These are phyloP conservation scores for Astreopora myriophthalma DNA, from an alignment of 64 coral and sea anemone genomes.

Conservation along the genomic window DNA sequence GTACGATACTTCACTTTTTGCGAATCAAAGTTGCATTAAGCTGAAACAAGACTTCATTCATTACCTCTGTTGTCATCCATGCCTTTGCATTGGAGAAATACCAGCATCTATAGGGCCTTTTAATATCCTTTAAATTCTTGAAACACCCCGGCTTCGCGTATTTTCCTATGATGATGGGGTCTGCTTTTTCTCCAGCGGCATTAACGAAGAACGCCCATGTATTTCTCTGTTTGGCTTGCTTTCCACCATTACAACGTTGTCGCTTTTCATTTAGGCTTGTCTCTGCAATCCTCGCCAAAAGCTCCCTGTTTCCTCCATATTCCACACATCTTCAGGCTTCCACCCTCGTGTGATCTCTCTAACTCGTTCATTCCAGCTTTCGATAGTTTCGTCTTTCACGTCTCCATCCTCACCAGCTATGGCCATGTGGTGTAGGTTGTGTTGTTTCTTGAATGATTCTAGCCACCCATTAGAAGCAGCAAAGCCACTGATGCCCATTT, in stretches of 20 bases:
- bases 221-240: neutral
- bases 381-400: neutral
- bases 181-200: too few relatives aligned
- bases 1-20: neutral
- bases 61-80: conserved; percentile 21
- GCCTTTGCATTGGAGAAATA: neutral
- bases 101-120: neutral
- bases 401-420: neutral
- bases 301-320: neutral
- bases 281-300: neutral
- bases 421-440: too few relatives aligned
- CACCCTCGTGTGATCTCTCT: conserved; percentile 7
- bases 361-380: neutral
- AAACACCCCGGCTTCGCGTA: too few relatives aligned
- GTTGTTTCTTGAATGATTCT: neutral
- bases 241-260: neutral
- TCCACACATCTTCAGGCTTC: neutral
- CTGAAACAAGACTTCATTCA: neutral
- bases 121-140: neutral
- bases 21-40: too few relatives aligned
- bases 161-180: neutral
- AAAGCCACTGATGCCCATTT: neutral
- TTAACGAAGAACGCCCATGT: neutral
- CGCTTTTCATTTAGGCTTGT: neutral
- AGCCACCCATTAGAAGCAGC: neutral